Percentiles rank a stretch among this genome's conserved stretches.
Conservation (phyloP, 92 coral and sea anemone genomes). For the Virgularia gustaviana region DNA sequence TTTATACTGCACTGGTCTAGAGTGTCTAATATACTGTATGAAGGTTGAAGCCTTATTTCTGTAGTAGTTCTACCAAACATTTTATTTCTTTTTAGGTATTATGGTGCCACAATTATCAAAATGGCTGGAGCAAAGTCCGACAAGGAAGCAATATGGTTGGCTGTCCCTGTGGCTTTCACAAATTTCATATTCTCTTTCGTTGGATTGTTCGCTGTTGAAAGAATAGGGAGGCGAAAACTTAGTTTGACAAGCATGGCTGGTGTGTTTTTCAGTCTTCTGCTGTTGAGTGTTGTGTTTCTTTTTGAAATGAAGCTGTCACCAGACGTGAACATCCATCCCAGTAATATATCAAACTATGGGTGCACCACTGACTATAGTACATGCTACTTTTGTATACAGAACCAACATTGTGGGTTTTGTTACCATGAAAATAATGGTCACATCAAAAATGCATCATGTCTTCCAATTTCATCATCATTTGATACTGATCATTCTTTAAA, state of each 20-base stretch:
- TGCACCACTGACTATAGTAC: conserved; percentile 20
- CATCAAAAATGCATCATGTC: conserved; percentile 69
- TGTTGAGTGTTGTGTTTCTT: conserved; percentile 79
- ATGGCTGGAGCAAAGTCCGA: conserved; percentile 88
- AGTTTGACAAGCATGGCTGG: conserved; percentile 76
- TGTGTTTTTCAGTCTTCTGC: conserved; percentile 63
- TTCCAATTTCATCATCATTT: conserved; percentile 45
- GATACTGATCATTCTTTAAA: conserved; percentile 48
- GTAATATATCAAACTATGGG: conserved; percentile 19
- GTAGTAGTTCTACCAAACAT: too few species aligned
- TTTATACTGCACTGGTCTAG: too few species aligned
- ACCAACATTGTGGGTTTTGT: conserved; percentile 70
- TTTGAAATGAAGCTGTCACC: conserved; percentile 42
- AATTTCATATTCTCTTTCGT: conserved; percentile 74
- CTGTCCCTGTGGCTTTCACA: conserved; percentile 84
- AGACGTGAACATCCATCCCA: conserved; percentile 21
- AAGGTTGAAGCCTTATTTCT: too few species aligned
- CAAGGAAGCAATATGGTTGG: conserved; percentile 82
- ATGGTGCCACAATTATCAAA: conserved; percentile 88
- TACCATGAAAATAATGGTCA: conserved; percentile 49
- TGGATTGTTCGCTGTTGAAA: conserved; percentile 75
- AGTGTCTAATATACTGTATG: too few species aligned
- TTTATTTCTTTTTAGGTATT: conserved; percentile 64
- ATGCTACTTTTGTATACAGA: conserved; percentile 38
- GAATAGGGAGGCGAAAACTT: conserved; percentile 82